Conservation (phyloP, 2,113 vertebrate species). For the Philantomba maxwellii region DNA sequence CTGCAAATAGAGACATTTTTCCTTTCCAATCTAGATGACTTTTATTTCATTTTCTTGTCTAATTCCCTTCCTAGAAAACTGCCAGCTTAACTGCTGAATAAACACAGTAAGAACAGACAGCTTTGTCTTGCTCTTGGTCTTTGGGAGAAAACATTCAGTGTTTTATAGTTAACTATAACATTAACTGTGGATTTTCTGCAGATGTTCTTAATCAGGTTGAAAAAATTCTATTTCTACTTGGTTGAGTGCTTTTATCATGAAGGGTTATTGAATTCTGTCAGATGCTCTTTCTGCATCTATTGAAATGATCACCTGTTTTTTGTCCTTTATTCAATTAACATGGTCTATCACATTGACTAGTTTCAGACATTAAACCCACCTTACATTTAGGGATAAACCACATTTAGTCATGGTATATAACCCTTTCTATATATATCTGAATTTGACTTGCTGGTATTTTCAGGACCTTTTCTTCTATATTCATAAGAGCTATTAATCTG, state of each 20-base stretch:
- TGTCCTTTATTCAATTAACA: background rate
- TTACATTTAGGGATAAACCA: background rate
- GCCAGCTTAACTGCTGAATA: background rate
- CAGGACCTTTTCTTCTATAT: background rate
- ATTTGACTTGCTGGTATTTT: background rate
- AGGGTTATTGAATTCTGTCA: background rate
- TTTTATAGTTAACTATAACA: background rate
- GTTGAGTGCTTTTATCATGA: background rate
- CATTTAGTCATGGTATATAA: background rate
- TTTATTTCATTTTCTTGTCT: background rate
- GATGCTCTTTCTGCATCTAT: background rate
- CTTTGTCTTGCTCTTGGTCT: background rate
- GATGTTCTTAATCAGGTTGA: background rate
- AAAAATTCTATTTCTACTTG: background rate
- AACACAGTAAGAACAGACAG: background rate
- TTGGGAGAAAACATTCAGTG: background rate
- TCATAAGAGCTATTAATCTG: background rate
- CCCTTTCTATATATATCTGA: background rate
- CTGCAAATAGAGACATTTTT: background rate
- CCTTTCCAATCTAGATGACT: background rate
- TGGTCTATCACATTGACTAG: background rate
- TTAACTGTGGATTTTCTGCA: background rate
- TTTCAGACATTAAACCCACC: background rate
- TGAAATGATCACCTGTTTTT: background rate
- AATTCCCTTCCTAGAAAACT: background rate